phyloP scores from a whole-genome alignment of 2,888 invertebrate genomes.

The Calameuta filiformis region DNA sequence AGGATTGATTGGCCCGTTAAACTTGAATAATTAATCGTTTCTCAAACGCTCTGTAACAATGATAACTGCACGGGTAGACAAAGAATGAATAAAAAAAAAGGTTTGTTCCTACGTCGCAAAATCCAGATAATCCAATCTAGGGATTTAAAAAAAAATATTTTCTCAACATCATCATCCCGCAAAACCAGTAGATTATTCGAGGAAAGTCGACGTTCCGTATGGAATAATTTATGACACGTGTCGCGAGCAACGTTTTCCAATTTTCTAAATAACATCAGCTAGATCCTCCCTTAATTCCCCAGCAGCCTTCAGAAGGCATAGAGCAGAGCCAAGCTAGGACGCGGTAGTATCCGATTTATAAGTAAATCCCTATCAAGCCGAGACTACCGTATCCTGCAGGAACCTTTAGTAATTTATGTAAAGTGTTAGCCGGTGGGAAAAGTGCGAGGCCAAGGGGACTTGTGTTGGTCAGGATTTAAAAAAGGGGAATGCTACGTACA shows the following conservation, averaged over 20 bases:
- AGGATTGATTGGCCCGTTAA: not conserved
- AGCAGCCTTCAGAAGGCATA: not conserved
- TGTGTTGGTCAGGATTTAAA: not conserved
- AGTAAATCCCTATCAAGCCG: not conserved
- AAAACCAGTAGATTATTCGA: not conserved
- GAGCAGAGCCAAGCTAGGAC: not conserved
- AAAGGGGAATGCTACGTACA: not conserved
- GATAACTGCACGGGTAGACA: not conserved
- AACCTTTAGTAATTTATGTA: not conserved
- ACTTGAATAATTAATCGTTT: not conserved
- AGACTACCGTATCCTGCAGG: not conserved
- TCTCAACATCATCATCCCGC: not conserved
- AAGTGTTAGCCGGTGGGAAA: not conserved
- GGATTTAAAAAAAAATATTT: not conserved
- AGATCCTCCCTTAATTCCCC: not conserved
- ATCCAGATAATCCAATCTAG: not conserved
- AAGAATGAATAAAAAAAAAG: not conserved
- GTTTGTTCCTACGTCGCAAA: accelerated
- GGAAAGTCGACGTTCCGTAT: not conserved
- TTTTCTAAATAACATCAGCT: not conserved
- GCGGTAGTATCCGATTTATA: not conserved
- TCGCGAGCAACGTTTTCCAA: not conserved
- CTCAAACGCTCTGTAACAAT: not conserved
- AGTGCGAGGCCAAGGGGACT: not conserved
- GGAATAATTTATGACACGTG: not conserved